Base-by-base conservation (phyloP, 2,113 vertebrate species). In the Tragelaphus strepsiceros region DNA sequence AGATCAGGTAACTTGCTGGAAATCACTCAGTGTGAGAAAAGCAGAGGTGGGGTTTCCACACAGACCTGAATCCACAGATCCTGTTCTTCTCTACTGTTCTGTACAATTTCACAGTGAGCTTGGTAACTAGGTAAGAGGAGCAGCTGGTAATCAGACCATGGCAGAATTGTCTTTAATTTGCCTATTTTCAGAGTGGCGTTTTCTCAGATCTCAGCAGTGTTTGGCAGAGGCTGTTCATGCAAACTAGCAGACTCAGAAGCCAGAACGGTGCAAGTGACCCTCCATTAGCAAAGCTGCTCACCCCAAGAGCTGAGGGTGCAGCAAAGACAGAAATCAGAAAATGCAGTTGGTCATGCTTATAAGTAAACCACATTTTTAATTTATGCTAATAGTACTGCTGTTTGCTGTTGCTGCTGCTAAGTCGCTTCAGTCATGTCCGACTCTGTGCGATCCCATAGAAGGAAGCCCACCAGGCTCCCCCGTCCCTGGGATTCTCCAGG, bases 351-450 rank as follows among this genome's bases (percentile, higher is more conserved):
- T 93, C 97, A 30, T 7, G 19, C 24, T 78, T n/a, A 59, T 58
- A 61, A 94, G 82, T 87, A 95, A 90, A 74, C 49, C 87, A 94
- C n/a, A 39, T 74, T 96, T 95, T 56, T 90, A 39, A 96, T 93
- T 95, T 67, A 81, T 74, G 32, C 26, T 93, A 51, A 82, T 83
- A 24, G 10, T 32, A 59, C 4, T 83, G 77, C 53, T 96, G 14
- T 78, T 97, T 96, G 43, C 43, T 43, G 43, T 1, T 43, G 43
- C 43, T 43, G 43, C 43, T 43, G 43, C 43, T 43, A 43, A 43
- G 43, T 43, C 43, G 43, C 43, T 43, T 43, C 43, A 43, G 43
- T 43, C 43, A 1, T 43, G 43, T 43, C 43, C 43, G 43, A 43
- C 43, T 43, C 43, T 43, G 43, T 43, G 43, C 5, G 43, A 43